Percentiles rank a stretch among this genome's conserved stretches.
phyloP scores from a whole-genome alignment of 2,797 vertebrate genomes.

The Rousettus madagascariensis region DNA sequence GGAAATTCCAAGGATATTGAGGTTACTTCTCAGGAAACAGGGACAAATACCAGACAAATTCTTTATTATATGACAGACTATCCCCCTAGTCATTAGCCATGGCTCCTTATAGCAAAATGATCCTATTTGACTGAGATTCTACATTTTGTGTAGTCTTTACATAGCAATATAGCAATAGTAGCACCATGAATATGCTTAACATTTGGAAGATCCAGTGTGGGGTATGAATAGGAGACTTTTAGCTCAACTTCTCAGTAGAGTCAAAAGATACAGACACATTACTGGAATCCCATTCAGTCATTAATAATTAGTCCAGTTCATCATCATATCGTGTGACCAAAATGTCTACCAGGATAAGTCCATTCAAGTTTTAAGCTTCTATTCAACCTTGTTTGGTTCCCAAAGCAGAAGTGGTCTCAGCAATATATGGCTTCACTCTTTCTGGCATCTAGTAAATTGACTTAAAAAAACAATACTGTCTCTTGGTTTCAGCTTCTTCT shows the following conservation, averaged over 20 bases:
- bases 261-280: neutral
- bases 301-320: neutral
- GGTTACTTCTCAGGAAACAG: neutral
- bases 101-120: neutral
- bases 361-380: neutral
- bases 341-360: neutral
- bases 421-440: neutral
- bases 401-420: neutral
- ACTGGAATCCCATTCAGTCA: neutral
- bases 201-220: neutral
- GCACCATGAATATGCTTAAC: neutral
- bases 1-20: neutral
- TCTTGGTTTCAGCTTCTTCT: neutral
- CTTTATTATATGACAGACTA: neutral
- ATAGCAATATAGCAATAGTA: neutral
- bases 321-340: neutral
- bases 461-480: neutral
- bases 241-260: neutral
- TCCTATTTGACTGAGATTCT: neutral
- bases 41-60: neutral
- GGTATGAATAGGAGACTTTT: neutral
- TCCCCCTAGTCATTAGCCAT: neutral
- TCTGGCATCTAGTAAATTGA: neutral
- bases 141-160: neutral
- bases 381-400: neutral